Conservation (phyloP, 1,140 invertebrate genomes). For the Brachionus manjavacas region DNA sequence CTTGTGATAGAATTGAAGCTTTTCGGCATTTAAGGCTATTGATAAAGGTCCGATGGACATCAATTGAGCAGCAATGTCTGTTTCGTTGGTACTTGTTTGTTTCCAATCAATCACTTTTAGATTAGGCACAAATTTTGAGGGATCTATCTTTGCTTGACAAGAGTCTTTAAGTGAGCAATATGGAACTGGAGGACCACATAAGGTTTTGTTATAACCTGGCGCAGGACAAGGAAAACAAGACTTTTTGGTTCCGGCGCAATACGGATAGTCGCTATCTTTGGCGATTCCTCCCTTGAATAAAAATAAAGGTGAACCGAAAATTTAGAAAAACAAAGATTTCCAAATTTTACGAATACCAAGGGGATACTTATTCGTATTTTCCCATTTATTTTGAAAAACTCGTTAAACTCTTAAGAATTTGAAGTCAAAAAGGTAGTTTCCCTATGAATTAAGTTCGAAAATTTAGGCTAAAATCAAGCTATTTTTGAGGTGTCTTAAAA, state of each 20-base stretch:
- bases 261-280: conserved; percentile 49
- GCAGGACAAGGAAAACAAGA: conserved; percentile 49
- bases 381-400: no score
- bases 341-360: no score
- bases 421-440: no score
- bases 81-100: conserved; percentile 50
- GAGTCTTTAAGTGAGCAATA: conserved; percentile 50
- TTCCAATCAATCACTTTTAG: conserved; percentile 50
- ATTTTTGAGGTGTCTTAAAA: no score
- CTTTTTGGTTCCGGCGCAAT: conserved; percentile 49
- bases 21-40: conserved; percentile 79
- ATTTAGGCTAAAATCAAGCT: no score
- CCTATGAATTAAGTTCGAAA: no score
- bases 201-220: conserved; percentile 49
- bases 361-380: no score
- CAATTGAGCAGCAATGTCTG: conserved; percentile 46
- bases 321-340: no score
- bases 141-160: conserved; percentile 49
- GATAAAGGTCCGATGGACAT: conserved; percentile 71
- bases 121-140: conserved; percentile 49
- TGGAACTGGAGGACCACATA: conserved; percentile 49
- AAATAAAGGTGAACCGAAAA: not conserved
- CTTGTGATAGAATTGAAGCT: conserved; percentile 66
- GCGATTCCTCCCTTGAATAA: conserved; percentile 49
- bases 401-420: no score